These are phyloP conservation scores for Linnaemya tessellans DNA, from an alignment of 2,888 invertebrate genomes.

Conservation along the genomic window DNA sequence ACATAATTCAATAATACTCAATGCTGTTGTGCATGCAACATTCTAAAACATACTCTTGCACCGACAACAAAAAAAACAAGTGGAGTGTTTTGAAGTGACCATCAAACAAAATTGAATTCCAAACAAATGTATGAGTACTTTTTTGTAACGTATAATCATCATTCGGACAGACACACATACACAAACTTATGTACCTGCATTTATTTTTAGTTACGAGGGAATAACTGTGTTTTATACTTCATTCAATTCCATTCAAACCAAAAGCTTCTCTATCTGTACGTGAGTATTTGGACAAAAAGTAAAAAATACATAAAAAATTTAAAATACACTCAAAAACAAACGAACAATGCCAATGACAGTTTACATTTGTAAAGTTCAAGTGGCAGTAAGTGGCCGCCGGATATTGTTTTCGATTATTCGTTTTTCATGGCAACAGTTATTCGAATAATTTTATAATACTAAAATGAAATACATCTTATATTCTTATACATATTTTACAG, in stretches of 20 bases:
- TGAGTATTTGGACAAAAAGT: conserved; percentile 17
- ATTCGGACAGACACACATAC: background rate
- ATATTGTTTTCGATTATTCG: conserved; percentile 55
- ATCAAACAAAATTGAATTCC: conserved; percentile 63
- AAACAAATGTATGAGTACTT: conserved; percentile 37
- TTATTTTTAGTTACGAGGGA: conserved; percentile 40
- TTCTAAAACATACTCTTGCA: conserved; percentile 4
- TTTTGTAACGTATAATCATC: conserved; percentile 26
- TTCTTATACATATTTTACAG: too few relatives aligned
- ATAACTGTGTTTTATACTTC: conserved; percentile 56
- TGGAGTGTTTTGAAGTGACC: conserved; percentile 55
- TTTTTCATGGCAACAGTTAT: conserved; percentile 11
- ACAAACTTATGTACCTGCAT: background rate
- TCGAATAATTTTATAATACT: conserved; percentile 15
- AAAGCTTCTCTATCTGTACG: background rate
- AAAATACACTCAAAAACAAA: conserved; percentile 49
- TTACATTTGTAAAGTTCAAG: conserved; percentile 68
- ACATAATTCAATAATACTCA: conserved; percentile 59
- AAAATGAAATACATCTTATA: background rate
- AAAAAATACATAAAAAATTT: conserved; percentile 31
- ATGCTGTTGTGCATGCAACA: conserved; percentile 32
- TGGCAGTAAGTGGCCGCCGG: conserved; percentile 65
- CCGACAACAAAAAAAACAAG: conserved; percentile 46
- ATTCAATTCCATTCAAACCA: conserved; percentile 35
- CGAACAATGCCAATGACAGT: conserved; percentile 70